Base-by-base conservation (phyloP, 1,140 invertebrate species). In the Drosophila busckii region DNA sequence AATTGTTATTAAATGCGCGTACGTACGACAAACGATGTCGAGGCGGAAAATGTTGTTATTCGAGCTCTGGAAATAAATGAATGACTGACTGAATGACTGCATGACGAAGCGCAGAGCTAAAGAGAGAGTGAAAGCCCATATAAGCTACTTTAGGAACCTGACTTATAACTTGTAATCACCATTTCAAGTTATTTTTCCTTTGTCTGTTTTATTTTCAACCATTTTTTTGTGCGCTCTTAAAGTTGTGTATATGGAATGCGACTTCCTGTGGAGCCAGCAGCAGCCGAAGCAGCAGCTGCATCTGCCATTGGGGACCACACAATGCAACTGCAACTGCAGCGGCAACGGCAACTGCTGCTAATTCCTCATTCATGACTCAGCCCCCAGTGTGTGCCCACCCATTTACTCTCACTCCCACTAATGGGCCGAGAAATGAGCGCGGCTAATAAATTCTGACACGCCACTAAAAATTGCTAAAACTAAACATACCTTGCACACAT, bases 371-470 rank as follows among this genome's bases (percentile, higher is more conserved):
- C 75, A 64, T 80, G 75, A 80, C 63, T 80, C 75, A 80, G 69
- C 62, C 12, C 15, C 20, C 28, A n/a, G n/a, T n/a, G n/a, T n/a
- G n/a, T n/a, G n/a, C 8, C 6, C 17, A 13, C 12, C 34, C 15
- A 17, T 7, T 44, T 38, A 28, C 58, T 38, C 19, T n/a, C 12
- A 29, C 25, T 26, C 23, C 44, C 8, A 16, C 32, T 80, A 71
- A 76, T 69, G 55, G 56, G 66, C 68, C 59, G 49, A 70, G 56
- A 76, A 76, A 75, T 67, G 70, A 63, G 52, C 32, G 28, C 13
- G 69, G n/a, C 73, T 75, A 80, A 80, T 80, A 82, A 80, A 80
- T 82, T 73, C 75, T 61, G 69, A 65, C 73, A 80, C 73, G 73
- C 73, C 48, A 80, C 78, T 55, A 82, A 80, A n/a, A 73, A 54